Percentiles rank a stretch among this genome's conserved stretches.
These are phyloP conservation scores for Sarotherodon lohbergeri DNA, from an alignment of 2,113 vertebrate genomes.

Conservation along the genomic window DNA sequence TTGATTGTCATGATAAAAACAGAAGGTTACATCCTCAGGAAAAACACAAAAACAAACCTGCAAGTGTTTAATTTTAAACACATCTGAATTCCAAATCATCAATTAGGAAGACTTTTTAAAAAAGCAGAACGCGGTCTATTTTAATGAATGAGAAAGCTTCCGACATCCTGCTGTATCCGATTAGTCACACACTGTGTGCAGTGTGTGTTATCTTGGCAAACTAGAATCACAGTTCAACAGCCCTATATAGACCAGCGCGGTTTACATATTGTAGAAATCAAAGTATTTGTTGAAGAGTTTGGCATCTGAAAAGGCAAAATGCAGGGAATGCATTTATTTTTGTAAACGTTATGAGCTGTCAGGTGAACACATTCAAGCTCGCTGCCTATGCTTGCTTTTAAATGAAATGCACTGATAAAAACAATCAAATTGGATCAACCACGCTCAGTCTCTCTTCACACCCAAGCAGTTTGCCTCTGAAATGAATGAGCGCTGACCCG, in stretches of 20 bases:
- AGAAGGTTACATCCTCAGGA: background rate
- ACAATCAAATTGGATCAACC: constrained; percentile 31
- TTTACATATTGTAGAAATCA: background rate
- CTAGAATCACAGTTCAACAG: constrained; percentile 18
- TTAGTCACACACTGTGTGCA: constrained; percentile 49
- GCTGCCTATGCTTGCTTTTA: constrained; percentile 29
- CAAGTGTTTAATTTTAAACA: background rate
- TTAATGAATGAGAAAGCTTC: background rate
- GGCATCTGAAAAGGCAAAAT: constrained; percentile 72
- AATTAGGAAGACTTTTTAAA: background rate
- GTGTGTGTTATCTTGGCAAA: constrained; percentile 19
- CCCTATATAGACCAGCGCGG: background rate
- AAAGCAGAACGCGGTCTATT: background rate
- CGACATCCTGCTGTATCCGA: constrained; percentile 54
- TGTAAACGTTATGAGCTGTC: constrained; percentile 78
- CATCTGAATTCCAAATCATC: background rate
- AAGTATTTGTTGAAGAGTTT: constrained; percentile 70
- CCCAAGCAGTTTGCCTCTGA: background rate
- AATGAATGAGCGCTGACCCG: background rate
- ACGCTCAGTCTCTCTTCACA: constrained; percentile 20
- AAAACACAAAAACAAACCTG: background rate
- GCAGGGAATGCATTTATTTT: constrained; percentile 70
- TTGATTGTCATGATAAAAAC: constrained; percentile 51
- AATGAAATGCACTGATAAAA: constrained; percentile 61
- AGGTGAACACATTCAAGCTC: constrained; percentile 57